Evolutionary conservation across 2,797 vertebrate genomes (phyloP), one percentile per base, ranked within the genome.

Genomic region (Hafferia zeledoni): DNA sequence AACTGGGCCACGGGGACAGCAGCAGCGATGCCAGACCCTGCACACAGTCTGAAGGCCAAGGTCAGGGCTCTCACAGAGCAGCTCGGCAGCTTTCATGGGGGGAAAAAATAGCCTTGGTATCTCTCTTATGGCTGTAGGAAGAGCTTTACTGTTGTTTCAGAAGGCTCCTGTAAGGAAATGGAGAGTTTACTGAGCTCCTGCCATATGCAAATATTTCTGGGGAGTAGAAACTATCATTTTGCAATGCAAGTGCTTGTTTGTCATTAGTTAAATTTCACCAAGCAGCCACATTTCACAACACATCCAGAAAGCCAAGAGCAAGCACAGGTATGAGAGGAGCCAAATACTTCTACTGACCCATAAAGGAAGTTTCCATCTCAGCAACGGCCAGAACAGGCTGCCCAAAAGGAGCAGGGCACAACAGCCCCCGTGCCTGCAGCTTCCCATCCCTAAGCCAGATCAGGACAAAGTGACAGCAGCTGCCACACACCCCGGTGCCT

Each of bases 1-100:
- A 98, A 98, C 96, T 96, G 89, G 31, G 75, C 37, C 41, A 31
- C 35, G 37, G 57, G 53, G 90, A 96, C 87, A 88, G 89, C 18
- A 13, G 60, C 65, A 24, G 63, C 85, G 37, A 90, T 91, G 96
- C 90, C 94, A 95, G 85, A 63, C 31, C 74, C 3, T 11, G 87
- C 17, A 7, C 65, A 12, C 9, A 7, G 83, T 64, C 57, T 69
- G 30, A 91, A 96, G 95, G 94, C 81, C 95, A 98, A 97, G 93
- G 96, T 81, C 95, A 55, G 43, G 23, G 46, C 76, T 91, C 90
- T 35, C 78, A 35, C 49, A 31, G 11, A 24, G 68, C 65, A 71
- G 77, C 55, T 7, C 2, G 7, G 80, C 35, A 16, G 50, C 27
- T 59, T 80, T 78, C 5, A 27, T 35, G 19, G 84, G 10, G 90